Conservation (phyloP, 1,140 invertebrate genomes). For the Drosophila athabasca region DNA sequence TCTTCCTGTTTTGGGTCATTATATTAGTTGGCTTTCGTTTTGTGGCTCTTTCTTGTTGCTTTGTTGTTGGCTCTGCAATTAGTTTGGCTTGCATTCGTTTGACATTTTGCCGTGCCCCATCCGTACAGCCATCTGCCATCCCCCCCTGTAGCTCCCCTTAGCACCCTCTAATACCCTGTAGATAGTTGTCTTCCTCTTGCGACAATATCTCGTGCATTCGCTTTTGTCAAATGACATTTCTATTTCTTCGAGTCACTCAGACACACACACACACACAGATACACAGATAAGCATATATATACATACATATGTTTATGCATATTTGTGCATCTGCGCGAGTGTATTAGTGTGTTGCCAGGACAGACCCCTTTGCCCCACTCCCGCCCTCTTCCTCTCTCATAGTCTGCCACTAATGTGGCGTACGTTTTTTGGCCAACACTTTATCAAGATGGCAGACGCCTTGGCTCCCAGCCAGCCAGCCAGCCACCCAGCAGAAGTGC, state of each 20-base stretch:
- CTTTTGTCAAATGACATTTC: constrained; percentile 78
- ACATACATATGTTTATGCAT: not conserved
- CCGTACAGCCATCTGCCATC: not conserved
- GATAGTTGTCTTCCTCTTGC: constrained; percentile 8
- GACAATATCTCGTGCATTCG: constrained; percentile 60
- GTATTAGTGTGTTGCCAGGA: constrained; percentile 54
- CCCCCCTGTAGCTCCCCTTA: not conserved
- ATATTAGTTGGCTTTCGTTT: constrained; percentile 48
- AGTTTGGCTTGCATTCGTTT: constrained; percentile 71
- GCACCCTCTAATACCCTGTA: no score
- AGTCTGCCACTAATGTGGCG: constrained; percentile 78
- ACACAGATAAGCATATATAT: no score
- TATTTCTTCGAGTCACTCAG: constrained; percentile 75
- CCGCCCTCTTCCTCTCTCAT: not conserved
- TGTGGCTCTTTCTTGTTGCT: constrained; percentile 9
- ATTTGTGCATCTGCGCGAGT: constrained; percentile 11
- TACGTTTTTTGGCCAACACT: constrained; percentile 81
- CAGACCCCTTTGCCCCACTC: not conserved
- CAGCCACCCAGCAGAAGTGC: constrained; percentile 38
- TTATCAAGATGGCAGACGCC: constrained; percentile 82
- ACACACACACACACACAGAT: constrained; percentile 27
- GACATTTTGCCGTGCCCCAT: constrained; percentile 62
- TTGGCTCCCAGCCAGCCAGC: constrained; percentile 64
- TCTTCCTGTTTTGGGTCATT: constrained; percentile 30
- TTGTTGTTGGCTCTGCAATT: constrained; percentile 63